Conservation (phyloP, 2,888 invertebrate genomes). For the Sminthurides aquaticus region DNA sequence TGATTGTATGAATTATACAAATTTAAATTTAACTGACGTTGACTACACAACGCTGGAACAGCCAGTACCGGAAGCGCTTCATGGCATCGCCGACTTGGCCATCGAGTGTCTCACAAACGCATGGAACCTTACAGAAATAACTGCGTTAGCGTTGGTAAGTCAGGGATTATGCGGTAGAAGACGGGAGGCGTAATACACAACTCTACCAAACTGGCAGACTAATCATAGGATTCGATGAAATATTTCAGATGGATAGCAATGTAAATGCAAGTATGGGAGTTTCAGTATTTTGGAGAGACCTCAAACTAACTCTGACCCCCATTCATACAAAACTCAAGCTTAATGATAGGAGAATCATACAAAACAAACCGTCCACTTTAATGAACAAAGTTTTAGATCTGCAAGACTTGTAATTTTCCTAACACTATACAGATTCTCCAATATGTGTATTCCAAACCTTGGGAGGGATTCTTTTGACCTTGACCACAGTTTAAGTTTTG, state of each 20-base stretch:
- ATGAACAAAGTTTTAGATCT: conserved; percentile 24
- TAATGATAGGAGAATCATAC: conserved; percentile 17
- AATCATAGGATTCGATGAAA: too few species aligned
- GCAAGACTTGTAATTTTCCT: conserved; percentile 20
- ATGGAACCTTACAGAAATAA: conserved; percentile 12
- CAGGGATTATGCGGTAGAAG: background rate
- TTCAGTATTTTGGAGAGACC: conserved; percentile 11
- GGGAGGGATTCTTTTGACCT: too few species aligned
- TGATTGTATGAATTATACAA: too few species aligned
- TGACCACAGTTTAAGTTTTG: too few species aligned
- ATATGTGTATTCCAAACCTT: background rate
- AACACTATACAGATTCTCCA: background rate
- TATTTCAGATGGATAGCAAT: too few species aligned
- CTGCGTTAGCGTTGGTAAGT: background rate
- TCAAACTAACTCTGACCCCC: conserved; percentile 2
- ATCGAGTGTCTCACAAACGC: background rate
- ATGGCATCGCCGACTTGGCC: background rate
- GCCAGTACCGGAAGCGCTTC: conserved; percentile 4
- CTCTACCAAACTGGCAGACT: too few species aligned
- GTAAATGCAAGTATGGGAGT: conserved; percentile 2
- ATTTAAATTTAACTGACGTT: too few species aligned
- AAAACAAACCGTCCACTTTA: conserved; percentile 12
- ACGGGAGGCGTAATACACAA: background rate
- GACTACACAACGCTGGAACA: too few species aligned
- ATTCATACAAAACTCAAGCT: conserved; percentile 16